Evolutionary conservation across 1,140 invertebrate genomes (phyloP).

Genomic region (Euwallacea similis): DNA sequence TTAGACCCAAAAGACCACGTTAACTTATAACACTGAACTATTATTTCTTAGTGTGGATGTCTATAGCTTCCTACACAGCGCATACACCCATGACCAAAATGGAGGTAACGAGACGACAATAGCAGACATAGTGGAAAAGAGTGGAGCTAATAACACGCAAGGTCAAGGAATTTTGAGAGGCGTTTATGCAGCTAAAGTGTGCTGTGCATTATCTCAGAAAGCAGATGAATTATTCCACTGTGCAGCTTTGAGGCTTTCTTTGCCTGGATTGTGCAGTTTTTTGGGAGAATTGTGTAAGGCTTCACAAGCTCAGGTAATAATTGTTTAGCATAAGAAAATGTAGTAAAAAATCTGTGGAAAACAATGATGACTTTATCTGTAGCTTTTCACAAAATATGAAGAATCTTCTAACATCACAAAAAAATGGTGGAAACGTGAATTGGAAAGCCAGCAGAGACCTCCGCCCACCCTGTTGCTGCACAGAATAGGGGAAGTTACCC

Average conservation of each 20-base stretch:
- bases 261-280: constrained; percentile 80
- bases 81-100: constrained; percentile 47
- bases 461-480: constrained; percentile 69
- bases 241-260: constrained; percentile 82
- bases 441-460: constrained; percentile 54
- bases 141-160: constrained; percentile 60
- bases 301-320: constrained; percentile 70
- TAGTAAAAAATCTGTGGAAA: not conserved
- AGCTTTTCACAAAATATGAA: constrained; percentile 49
- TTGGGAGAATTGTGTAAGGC: constrained; percentile 78
- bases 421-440: constrained; percentile 60
- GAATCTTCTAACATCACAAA: constrained; percentile 50
- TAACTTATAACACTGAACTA: not conserved
- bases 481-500: constrained; percentile 81
- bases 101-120: constrained; percentile 54
- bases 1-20: constrained; percentile 42
- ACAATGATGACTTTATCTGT: not conserved
- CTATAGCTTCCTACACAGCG: constrained; percentile 78
- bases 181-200: constrained; percentile 80
- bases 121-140: constrained; percentile 67
- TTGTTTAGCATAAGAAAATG: not conserved
- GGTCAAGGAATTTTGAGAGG: constrained; percentile 74
- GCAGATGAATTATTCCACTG: constrained; percentile 85
- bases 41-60: constrained; percentile 68
- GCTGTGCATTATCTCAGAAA: constrained; percentile 83